These are phyloP conservation scores for Meloidogyne hapla DNA, from an alignment of 1,140 invertebrate species.

Conservation along the genomic window DNA sequence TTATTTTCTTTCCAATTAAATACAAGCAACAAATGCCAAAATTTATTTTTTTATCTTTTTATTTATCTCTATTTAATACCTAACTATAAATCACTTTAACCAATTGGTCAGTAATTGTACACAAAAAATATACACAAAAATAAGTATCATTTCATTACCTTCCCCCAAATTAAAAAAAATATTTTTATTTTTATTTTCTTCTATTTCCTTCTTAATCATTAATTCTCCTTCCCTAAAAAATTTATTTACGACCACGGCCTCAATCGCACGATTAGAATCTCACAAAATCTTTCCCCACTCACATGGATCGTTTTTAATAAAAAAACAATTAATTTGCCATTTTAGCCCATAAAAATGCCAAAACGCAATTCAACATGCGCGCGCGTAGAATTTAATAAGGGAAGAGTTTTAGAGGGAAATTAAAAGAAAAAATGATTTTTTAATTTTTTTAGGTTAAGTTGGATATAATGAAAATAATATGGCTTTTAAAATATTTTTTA, in stretches of 20 bases:
- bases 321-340: slow-evolving; percentile 1
- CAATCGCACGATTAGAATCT: background rate
- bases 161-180: background rate
- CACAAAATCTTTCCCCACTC: background rate
- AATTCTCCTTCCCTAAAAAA: background rate
- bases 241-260: background rate
- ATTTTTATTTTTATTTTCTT: background rate
- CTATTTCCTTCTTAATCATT: background rate
- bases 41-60: too few relatives aligned
- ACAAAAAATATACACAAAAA: background rate
- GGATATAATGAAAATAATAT: background rate
- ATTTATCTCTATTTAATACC: too few relatives aligned
- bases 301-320: background rate
- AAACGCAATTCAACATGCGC: background rate
- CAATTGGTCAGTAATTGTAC: background rate
- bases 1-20: too few relatives aligned
- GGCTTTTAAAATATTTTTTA: too few relatives aligned
- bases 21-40: too few relatives aligned
- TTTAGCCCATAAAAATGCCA: background rate
- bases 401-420: too few relatives aligned
- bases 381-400: background rate
- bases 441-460: background rate
- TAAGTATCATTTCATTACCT: too few relatives aligned
- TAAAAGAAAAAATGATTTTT: too few relatives aligned
- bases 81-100: background rate